These are phyloP conservation scores for Pseudomyrmex concolor DNA, from an alignment of 1,140 invertebrate genomes.

Conservation along the genomic window DNA sequence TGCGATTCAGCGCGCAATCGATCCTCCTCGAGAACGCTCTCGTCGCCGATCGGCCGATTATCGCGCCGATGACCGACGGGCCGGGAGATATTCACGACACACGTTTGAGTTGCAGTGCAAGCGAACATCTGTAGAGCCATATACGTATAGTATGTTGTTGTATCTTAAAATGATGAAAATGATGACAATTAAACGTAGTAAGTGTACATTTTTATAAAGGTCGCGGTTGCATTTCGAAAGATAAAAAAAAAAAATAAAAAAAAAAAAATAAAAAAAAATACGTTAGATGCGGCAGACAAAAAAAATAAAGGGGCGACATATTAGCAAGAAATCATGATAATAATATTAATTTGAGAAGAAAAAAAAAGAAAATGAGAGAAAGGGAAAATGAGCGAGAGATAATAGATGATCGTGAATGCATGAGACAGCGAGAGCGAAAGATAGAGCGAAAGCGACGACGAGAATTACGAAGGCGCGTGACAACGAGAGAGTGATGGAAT, in stretches of 20 bases:
- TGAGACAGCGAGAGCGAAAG: conserved; percentile 66
- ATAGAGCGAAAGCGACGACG: conserved; percentile 60
- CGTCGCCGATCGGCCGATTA: conserved; percentile 53
- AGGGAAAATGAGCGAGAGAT: conserved; percentile 58
- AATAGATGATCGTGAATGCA: conserved; percentile 56
- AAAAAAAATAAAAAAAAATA: conserved; percentile 50
- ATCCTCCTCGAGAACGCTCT: conserved; percentile 35
- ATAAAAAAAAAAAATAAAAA: conserved; percentile 35
- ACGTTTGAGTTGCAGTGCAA: conserved; percentile 86
- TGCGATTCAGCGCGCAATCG: conserved; percentile 48
- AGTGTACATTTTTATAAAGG: conserved; percentile 80
- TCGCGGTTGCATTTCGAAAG: conserved; percentile 76
- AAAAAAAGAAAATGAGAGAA: conserved; percentile 54
- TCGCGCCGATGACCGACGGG: conserved; percentile 59
- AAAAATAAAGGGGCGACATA: conserved; percentile 65
- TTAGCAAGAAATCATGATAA: conserved; percentile 73
- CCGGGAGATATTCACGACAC: conserved; percentile 79
- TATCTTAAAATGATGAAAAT: conserved; percentile 82
- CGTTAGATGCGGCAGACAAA: conserved; percentile 59
- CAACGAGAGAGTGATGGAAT: conserved; percentile 66
- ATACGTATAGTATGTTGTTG: conserved; percentile 86
- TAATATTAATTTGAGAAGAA: conserved; percentile 72
- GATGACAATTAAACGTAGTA: conserved; percentile 78
- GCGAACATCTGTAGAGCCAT: conserved; percentile 86
- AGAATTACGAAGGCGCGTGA: conserved; percentile 60